phyloP scores from a whole-genome alignment of 2,888 invertebrate species.

The Temnothorax rugatulus region DNA sequence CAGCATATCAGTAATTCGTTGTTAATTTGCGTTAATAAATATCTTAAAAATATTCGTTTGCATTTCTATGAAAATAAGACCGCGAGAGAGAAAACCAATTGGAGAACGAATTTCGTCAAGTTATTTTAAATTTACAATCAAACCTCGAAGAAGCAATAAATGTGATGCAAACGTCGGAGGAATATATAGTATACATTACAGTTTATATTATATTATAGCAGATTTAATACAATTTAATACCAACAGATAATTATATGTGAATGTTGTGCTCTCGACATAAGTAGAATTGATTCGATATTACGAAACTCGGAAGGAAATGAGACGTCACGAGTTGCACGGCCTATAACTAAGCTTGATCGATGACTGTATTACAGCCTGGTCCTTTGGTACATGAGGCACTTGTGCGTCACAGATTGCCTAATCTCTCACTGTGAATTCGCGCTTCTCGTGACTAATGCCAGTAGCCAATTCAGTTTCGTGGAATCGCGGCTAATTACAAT shows the following conservation, averaged over 20 bases:
- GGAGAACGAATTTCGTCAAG: neutral
- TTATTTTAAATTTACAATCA: neutral
- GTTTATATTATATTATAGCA: slow-evolving; percentile 13
- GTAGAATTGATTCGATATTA: slow-evolving; percentile 31
- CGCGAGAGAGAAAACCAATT: neutral
- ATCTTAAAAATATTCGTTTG: neutral
- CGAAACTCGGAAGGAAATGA: slow-evolving; percentile 71
- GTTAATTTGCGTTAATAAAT: neutral
- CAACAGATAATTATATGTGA: neutral
- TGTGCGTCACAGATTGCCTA: slow-evolving; percentile 69
- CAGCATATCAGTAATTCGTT: neutral
- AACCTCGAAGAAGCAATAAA: neutral
- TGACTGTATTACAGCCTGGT: slow-evolving; percentile 61
- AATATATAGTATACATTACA: neutral
- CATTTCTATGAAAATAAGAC: neutral
- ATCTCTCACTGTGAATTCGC: slow-evolving; percentile 62
- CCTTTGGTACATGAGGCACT: slow-evolving; percentile 57
- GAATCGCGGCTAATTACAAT: slow-evolving; percentile 54
- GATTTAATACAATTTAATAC: neutral
- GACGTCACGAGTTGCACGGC: slow-evolving; percentile 59
- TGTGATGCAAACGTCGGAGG: neutral
- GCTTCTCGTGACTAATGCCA: slow-evolving; percentile 44
- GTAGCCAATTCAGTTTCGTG: slow-evolving; percentile 49
- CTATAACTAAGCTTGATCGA: slow-evolving; percentile 73
- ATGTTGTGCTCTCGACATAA: neutral